phyloP scores from a whole-genome alignment of 2,888 invertebrate species.

The Volucella inflata region DNA sequence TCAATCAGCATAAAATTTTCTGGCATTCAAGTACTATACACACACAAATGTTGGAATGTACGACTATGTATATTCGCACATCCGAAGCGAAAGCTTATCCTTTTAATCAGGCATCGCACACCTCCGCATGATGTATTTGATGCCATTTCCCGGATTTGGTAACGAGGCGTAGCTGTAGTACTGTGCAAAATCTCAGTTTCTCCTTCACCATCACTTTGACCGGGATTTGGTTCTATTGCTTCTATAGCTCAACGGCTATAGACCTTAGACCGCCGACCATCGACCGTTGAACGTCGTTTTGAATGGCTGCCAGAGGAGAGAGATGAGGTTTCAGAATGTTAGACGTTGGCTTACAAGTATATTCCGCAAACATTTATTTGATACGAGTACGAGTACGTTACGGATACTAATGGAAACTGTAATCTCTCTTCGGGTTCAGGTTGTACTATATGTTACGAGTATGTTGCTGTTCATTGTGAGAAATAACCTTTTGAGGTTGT shows the following conservation, averaged over 20 bases:
- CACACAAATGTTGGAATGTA: background rate
- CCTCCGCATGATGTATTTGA: slow-evolving; percentile 62
- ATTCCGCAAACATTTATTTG: slow-evolving; percentile 57
- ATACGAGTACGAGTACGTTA: slow-evolving; percentile 20
- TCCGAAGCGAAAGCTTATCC: slow-evolving; percentile 47
- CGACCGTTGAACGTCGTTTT: background rate
- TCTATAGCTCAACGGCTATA: no score
- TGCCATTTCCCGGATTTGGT: slow-evolving; percentile 37
- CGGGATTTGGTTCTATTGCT: no score
- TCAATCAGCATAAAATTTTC: slow-evolving; percentile 69
- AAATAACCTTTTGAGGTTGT: slow-evolving; percentile 42
- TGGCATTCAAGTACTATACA: slow-evolving; percentile 16
- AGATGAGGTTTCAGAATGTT: slow-evolving; percentile 14
- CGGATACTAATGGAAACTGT: slow-evolving; percentile 45
- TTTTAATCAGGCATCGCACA: slow-evolving; percentile 70
- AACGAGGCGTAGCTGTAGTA: slow-evolving; percentile 28
- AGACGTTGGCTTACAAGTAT: slow-evolving; percentile 41
- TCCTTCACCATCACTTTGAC: no score
- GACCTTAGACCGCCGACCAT: no score
- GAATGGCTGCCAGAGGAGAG: background rate
- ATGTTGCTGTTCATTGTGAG: slow-evolving; percentile 26
- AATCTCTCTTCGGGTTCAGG: slow-evolving; percentile 33
- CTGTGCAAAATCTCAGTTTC: background rate
- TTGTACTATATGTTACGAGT: no score
- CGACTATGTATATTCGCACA: slow-evolving; percentile 4